Evolutionary conservation across 2,797 vertebrate genomes (phyloP).

Genomic region (Yasuhikotakia modesta): DNA sequence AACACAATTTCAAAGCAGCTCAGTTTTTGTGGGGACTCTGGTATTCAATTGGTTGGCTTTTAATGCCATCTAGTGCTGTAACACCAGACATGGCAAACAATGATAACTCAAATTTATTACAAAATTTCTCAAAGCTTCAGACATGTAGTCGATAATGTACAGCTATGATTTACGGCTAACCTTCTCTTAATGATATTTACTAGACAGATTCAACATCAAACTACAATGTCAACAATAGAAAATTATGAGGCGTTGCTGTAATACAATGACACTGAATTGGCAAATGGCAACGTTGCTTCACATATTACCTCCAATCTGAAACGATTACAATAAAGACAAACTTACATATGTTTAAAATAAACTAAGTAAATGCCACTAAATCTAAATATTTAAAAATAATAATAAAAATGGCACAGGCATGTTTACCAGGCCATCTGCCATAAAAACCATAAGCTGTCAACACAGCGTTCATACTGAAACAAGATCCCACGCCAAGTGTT

Average conservation of each 20-base stretch:
- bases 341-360: too few species aligned
- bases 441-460: too few species aligned
- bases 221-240: neutral
- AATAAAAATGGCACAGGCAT: too few species aligned
- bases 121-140: neutral
- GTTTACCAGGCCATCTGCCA: too few species aligned
- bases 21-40: too few species aligned
- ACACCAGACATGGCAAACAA: neutral
- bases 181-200: neutral
- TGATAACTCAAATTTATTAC: neutral
- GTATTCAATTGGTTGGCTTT: neutral
- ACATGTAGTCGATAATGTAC: neutral
- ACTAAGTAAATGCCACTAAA: too few species aligned
- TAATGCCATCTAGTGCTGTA: conserved; percentile 35
- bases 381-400: too few species aligned
- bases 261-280: neutral
- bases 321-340: too few species aligned
- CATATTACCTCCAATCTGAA: neutral
- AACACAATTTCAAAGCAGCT: too few species aligned
- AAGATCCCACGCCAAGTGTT: too few species aligned
- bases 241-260: neutral
- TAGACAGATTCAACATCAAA: neutral
- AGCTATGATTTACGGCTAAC: neutral
- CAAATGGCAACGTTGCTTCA: neutral
- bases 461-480: too few species aligned